A percentile compares a stretch with the other conserved stretches of the same genome.
These are phyloP conservation scores for Anorthoa munda DNA, from an alignment of 2,888 invertebrate genomes.

Conservation along the genomic window DNA sequence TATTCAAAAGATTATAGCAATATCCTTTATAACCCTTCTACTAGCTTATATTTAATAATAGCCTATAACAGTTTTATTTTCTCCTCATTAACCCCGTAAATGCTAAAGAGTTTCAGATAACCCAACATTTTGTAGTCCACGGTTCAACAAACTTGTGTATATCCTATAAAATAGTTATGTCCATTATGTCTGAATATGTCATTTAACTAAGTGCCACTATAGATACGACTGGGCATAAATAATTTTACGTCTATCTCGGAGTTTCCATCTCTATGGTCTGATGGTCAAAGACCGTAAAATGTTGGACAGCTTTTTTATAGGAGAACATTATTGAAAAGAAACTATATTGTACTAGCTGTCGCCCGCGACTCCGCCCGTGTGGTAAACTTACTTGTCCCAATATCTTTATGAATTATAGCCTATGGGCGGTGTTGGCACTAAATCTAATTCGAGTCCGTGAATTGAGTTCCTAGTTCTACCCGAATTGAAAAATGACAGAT, in stretches of 20 bases:
- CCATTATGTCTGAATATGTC: slow-evolving; percentile 48
- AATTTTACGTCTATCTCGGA: slow-evolving; percentile 55
- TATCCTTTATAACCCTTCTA: too few relatives aligned
- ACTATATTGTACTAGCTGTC: too few relatives aligned
- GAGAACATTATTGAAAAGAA: not conserved
- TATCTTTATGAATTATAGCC: too few relatives aligned
- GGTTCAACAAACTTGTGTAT: slow-evolving; percentile 48
- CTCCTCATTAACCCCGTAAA: slow-evolving; percentile 32
- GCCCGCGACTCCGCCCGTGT: too few relatives aligned
- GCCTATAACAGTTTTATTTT: slow-evolving; percentile 7
- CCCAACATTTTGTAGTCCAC: slow-evolving; percentile 31
- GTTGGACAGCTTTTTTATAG: slow-evolving; percentile 24
- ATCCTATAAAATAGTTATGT: slow-evolving; percentile 57
- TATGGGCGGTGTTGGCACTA: too few relatives aligned
- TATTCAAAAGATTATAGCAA: too few relatives aligned
- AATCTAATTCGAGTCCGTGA: too few relatives aligned
- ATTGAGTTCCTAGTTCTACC: too few relatives aligned
- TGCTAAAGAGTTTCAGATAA: slow-evolving; percentile 32
- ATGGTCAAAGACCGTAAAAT: slow-evolving; percentile 39
- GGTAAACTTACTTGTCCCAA: too few relatives aligned
- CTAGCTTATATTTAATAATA: slow-evolving; percentile 11
- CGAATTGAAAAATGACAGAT: too few relatives aligned
- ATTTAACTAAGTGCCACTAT: slow-evolving; percentile 62
- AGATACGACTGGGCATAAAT: slow-evolving; percentile 55
- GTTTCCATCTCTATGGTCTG: slow-evolving; percentile 29